A percentile compares a stretch with the other conserved stretches of the same genome.
These are phyloP conservation scores for Drosophila micromelanica DNA, from an alignment of 1,140 invertebrate species.

Conservation along the genomic window DNA sequence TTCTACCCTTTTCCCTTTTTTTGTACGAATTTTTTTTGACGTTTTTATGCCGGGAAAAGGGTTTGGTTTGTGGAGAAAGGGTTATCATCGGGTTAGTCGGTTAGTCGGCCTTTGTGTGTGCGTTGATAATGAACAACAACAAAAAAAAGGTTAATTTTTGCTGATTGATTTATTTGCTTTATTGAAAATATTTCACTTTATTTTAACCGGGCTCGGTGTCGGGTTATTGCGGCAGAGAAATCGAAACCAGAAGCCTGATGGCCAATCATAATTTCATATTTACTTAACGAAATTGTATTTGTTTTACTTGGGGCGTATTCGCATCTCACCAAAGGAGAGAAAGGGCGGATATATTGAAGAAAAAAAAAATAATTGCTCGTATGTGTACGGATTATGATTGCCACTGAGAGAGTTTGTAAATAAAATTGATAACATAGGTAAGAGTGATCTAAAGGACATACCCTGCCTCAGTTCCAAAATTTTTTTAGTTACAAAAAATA, in stretches of 20 bases:
- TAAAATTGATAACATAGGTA: constrained; percentile 2
- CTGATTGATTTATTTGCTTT: constrained; percentile 61
- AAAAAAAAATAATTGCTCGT: constrained; percentile 2
- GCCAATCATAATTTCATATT: constrained; percentile 79
- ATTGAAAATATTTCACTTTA: constrained; percentile 46
- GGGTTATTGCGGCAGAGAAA: constrained; percentile 1
- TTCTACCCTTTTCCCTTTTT: constrained; percentile 50
- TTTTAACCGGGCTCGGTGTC: constrained; percentile 8
- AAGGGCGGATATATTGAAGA: neutral
- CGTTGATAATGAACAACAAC: constrained; percentile 29
- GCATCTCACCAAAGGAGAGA: neutral
- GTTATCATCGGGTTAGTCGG: constrained; percentile 27
- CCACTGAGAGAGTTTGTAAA: neutral
- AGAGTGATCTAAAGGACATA: no score
- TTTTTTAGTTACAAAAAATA: no score
- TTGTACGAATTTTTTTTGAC: constrained; percentile 55
- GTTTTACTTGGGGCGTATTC: constrained; percentile 55
- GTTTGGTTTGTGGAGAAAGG: constrained; percentile 31
- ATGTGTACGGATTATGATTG: neutral
- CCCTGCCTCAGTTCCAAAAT: no score
- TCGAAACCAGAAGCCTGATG: constrained; percentile 22
- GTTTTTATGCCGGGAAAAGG: constrained; percentile 63
- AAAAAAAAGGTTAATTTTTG: constrained; percentile 37
- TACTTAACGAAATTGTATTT: constrained; percentile 73
- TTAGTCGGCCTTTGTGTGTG: neutral